phyloP scores from a whole-genome alignment of 1,140 invertebrate species.

The Macrostomum lignano region DNA sequence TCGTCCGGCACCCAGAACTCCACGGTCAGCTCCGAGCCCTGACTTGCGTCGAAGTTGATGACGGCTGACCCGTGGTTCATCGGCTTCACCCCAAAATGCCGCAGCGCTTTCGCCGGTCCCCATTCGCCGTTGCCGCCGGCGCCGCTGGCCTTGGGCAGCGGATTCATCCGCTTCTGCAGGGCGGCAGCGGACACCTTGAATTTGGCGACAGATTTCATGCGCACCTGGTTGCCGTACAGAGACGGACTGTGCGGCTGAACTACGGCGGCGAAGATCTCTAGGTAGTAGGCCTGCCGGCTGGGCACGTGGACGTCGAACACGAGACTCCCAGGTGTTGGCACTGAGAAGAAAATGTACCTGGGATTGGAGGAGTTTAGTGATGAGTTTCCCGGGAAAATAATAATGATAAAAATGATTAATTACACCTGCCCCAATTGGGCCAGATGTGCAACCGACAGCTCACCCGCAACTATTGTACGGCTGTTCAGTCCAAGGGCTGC shows the following conservation, averaged over 20 bases:
- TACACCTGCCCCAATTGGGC: no score
- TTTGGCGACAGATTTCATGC: slow-evolving; percentile 95
- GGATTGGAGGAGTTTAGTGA: not conserved
- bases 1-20: no score
- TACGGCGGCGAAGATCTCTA: slow-evolving; percentile 94
- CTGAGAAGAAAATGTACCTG: not conserved
- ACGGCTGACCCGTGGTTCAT: slow-evolving; percentile 45
- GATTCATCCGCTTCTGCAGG: slow-evolving; percentile 76
- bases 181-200: no score
- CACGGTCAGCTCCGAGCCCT: no score
- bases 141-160: slow-evolving; percentile 81
- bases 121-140: slow-evolving; percentile 94
- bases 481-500: no score
- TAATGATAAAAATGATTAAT: no score
- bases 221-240: no score
- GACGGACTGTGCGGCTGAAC: no score
- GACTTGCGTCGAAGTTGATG: no score
- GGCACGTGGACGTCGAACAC: slow-evolving; percentile 66
- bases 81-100: slow-evolving; percentile 39
- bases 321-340: not conserved
- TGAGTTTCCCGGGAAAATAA: no score
- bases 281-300: slow-evolving; percentile 53
- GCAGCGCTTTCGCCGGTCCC: slow-evolving; percentile 79
- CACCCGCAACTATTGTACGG: no score
- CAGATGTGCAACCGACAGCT: no score